phyloP scores from a whole-genome alignment of 2,113 vertebrate species.

The Petrocephalus microphthalmus region DNA sequence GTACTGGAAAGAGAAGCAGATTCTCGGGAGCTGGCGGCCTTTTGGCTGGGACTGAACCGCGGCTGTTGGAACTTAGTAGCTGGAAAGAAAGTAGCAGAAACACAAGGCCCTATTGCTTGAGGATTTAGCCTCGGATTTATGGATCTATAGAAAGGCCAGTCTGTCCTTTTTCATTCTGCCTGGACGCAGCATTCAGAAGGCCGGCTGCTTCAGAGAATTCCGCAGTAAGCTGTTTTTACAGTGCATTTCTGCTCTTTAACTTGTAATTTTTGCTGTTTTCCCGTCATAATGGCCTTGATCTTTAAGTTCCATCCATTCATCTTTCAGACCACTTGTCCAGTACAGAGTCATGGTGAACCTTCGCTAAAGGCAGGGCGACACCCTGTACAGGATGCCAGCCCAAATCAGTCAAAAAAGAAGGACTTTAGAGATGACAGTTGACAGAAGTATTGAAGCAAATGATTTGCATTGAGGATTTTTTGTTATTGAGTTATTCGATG shows the following conservation, averaged over 20 bases:
- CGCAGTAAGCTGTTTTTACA: neutral
- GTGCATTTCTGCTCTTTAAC: neutral
- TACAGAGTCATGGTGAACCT: neutral
- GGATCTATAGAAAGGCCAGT: slow-evolving; percentile 8
- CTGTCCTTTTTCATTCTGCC: slow-evolving; percentile 4
- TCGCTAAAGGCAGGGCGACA: neutral
- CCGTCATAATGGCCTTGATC: neutral
- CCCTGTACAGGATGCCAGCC: neutral
- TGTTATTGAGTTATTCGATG: too few relatives aligned
- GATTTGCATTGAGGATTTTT: too few relatives aligned
- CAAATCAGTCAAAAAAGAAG: neutral
- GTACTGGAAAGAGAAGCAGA: neutral
- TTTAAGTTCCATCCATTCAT: slow-evolving; percentile 6
- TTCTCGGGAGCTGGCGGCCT: neutral
- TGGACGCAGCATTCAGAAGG: slow-evolving; percentile 5
- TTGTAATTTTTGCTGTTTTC: neutral
- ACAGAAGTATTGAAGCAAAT: too few relatives aligned
- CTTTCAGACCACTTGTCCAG: neutral
- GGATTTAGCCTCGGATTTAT: neutral
- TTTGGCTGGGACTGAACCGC: slow-evolving; percentile 48
- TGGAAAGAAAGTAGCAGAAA: slow-evolving; percentile 13
- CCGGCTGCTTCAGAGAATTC: neutral
- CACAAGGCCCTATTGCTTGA: slow-evolving; percentile 21
- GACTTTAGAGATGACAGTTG: neutral
- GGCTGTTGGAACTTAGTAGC: slow-evolving; percentile 42